Evolutionary conservation across 2,113 vertebrate genomes (phyloP).

Genomic region (Channa argus): DNA sequence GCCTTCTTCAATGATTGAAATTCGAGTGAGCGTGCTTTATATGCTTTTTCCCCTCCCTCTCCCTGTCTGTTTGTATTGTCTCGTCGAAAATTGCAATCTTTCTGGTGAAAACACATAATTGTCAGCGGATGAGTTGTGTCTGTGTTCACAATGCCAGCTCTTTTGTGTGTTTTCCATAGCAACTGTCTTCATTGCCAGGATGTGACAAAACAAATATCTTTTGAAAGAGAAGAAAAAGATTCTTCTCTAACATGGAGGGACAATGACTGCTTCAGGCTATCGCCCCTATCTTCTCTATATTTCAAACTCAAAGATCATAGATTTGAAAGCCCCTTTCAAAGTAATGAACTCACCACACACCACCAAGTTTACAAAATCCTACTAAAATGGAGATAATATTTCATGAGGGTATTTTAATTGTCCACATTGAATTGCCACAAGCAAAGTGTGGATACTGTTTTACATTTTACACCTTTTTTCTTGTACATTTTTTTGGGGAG

Average conservation of each 20-base stretch:
- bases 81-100: constrained; percentile 81
- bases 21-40: constrained; percentile 69
- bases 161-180: constrained; percentile 80
- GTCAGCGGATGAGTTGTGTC: constrained; percentile 72
- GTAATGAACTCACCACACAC: constrained; percentile 50
- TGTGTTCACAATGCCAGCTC: constrained; percentile 68
- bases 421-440: constrained; percentile 36
- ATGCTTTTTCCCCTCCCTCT: constrained; percentile 62
- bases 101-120: constrained; percentile 79
- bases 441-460: constrained; percentile 9
- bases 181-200: constrained; percentile 80
- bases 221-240: constrained; percentile 71
- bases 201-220: constrained; percentile 77
- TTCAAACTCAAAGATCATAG: constrained; percentile 48
- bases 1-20: constrained; percentile 76
- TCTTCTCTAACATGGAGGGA: constrained; percentile 62
- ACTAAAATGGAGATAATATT: constrained; percentile 38
- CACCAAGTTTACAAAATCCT: constrained; percentile 36
- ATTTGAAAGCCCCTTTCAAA: constrained; percentile 56
- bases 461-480: not conserved
- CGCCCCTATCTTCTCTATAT: constrained; percentile 47
- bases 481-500: not conserved
- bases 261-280: constrained; percentile 62
- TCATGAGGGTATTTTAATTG: constrained; percentile 45
- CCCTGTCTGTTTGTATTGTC: constrained; percentile 74